Percentiles rank a stretch among this genome's conserved stretches.
These are phyloP conservation scores for Norana najaformis DNA, from an alignment of 2,888 invertebrate genomes.

Conservation along the genomic window DNA sequence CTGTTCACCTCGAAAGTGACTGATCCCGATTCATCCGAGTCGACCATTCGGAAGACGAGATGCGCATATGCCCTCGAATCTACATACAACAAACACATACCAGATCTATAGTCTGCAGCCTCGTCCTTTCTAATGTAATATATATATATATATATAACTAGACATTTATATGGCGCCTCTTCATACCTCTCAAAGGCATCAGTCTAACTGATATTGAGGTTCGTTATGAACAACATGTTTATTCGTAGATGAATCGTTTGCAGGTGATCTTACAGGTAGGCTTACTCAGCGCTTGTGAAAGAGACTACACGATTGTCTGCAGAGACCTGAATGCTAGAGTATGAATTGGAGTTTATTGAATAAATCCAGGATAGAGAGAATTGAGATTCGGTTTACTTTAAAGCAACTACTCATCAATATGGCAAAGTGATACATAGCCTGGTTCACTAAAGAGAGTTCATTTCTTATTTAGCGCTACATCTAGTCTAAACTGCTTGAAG, in stretches of 20 bases:
- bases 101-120: not conserved
- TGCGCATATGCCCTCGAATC: conserved; percentile 10
- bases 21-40: not conserved
- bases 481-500: too few relatives aligned
- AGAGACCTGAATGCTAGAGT: too few relatives aligned
- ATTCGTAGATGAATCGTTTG: not conserved
- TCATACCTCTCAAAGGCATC: not conserved
- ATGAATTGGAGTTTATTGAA: too few relatives aligned
- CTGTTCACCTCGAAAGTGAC: conserved; percentile 3
- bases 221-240: not conserved
- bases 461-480: too few relatives aligned
- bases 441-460: too few relatives aligned
- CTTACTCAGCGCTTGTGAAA: too few relatives aligned
- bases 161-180: not conserved
- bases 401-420: too few relatives aligned
- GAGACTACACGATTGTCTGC: too few relatives aligned
- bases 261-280: too few relatives aligned
- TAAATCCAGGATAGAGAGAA: too few relatives aligned
- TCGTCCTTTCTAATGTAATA: not conserved
- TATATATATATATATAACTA: not conserved
- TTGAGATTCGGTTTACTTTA: too few relatives aligned
- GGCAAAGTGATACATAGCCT: too few relatives aligned
- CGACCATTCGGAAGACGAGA: not conserved
- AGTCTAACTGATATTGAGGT: not conserved
- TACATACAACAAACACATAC: not conserved